These are phyloP conservation scores for Peromyscus maniculatus DNA, from an alignment of 2,113 vertebrate species.

Conservation along the genomic window DNA sequence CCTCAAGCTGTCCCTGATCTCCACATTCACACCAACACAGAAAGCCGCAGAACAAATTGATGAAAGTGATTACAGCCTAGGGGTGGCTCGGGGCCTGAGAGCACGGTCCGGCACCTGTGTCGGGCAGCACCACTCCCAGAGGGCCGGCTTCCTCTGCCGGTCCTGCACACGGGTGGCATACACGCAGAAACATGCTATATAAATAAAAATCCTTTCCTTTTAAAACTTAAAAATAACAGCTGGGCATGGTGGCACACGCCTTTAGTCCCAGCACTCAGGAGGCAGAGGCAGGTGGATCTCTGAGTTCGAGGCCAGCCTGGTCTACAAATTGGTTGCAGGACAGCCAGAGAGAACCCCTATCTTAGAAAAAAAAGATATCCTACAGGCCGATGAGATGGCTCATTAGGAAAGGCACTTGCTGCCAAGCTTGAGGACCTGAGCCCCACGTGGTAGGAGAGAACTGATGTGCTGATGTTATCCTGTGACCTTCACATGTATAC, in stretches of 20 bases:
- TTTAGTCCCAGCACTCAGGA: background rate
- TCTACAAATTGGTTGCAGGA: background rate
- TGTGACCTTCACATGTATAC: background rate
- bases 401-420: background rate
- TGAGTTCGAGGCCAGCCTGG: background rate
- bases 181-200: background rate
- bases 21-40: background rate
- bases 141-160: background rate
- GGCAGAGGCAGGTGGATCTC: background rate
- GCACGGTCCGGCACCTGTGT: background rate
- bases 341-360: too few species aligned
- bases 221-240: background rate
- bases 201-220: background rate
- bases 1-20: background rate
- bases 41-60: background rate
- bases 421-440: background rate
- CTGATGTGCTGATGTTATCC: background rate
- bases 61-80: background rate
- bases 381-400: background rate
- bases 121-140: background rate
- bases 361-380: too few species aligned
- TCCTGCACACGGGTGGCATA: background rate
- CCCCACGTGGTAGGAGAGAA: background rate
- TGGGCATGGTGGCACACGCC: background rate
- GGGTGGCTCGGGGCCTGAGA: background rate